Conservation (phyloP, 2,888 invertebrate genomes). For the Machimus atricapillus region DNA sequence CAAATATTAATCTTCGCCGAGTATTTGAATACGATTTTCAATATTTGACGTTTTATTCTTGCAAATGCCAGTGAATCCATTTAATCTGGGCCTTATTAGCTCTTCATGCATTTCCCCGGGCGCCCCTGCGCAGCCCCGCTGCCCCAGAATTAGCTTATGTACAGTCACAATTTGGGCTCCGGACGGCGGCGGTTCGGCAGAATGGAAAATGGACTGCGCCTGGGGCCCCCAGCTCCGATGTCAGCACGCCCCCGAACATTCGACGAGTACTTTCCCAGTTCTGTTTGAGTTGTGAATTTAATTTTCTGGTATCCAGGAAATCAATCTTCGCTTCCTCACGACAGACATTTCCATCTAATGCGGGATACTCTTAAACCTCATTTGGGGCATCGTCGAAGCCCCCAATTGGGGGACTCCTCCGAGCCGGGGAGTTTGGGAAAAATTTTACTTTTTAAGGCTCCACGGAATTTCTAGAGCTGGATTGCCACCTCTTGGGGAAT, state of each 20-base stretch:
- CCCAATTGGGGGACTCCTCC: background rate
- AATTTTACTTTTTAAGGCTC: background rate
- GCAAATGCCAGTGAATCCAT: background rate
- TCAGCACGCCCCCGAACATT: background rate
- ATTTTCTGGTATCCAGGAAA: conserved; percentile 23
- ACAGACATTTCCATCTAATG: conserved; percentile 13
- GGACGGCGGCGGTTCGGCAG: background rate
- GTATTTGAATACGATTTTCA: conserved; percentile 23
- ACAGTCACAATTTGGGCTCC: conserved; percentile 14
- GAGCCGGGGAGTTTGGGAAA: background rate
- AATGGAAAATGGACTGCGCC: background rate
- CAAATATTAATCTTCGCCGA: conserved; percentile 16
- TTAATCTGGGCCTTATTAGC: conserved; percentile 30
- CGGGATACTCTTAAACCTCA: conserved; percentile 5
- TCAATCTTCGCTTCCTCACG: conserved; percentile 22
- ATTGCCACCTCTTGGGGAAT: conserved; percentile 32
- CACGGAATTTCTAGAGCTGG: background rate
- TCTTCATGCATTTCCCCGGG: background rate
- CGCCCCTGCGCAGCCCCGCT: background rate
- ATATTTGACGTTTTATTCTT: conserved; percentile 26
- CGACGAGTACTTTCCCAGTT: background rate
- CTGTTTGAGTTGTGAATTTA: conserved; percentile 32
- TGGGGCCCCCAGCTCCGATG: background rate
- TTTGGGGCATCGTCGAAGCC: background rate
- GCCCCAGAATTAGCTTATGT: background rate